Evolutionary conservation across 2,888 invertebrate genomes (phyloP).

Genomic region (Drosophila fungiperda): DNA sequence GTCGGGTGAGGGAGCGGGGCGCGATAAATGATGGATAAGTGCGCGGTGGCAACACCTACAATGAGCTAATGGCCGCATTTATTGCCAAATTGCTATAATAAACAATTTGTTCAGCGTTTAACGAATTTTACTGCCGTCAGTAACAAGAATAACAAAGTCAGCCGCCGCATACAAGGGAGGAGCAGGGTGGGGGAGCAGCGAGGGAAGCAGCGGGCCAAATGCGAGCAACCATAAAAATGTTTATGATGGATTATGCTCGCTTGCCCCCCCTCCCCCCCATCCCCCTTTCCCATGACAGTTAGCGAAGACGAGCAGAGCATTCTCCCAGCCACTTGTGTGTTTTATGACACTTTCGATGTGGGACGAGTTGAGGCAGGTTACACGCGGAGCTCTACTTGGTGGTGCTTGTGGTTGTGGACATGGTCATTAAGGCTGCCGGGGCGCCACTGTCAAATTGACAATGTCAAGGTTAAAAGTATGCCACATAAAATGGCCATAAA

Average conservation of each 20-base stretch:
- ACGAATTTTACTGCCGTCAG: slow-evolving; percentile 82
- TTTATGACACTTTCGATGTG: slow-evolving; percentile 77
- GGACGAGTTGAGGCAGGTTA: slow-evolving; percentile 78
- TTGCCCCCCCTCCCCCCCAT: slow-evolving; percentile 17
- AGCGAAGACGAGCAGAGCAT: slow-evolving; percentile 31
- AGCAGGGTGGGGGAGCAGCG: slow-evolving; percentile 2
- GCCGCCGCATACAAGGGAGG: slow-evolving; percentile 3
- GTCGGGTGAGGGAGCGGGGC: background rate
- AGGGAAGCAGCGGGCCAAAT: slow-evolving; percentile 27
- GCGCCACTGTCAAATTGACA: slow-evolving; percentile 65
- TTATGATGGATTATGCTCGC: slow-evolving; percentile 79
- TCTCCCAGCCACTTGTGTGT: slow-evolving; percentile 65
- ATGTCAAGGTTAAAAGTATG: slow-evolving; percentile 81
- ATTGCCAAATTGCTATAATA: slow-evolving; percentile 80
- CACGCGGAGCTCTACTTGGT: slow-evolving; percentile 19
- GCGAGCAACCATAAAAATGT: slow-evolving; percentile 80
- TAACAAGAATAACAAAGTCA: slow-evolving; percentile 53
- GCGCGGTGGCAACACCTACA: slow-evolving; percentile 79
- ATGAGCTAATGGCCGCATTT: slow-evolving; percentile 78
- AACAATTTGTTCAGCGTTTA: slow-evolving; percentile 82
- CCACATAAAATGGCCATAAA: slow-evolving; percentile 77
- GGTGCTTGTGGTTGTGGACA: slow-evolving; percentile 30
- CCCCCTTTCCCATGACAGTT: background rate
- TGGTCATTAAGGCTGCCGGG: slow-evolving; percentile 51
- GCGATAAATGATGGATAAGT: slow-evolving; percentile 23